Evolutionary conservation across 2,888 invertebrate species (phyloP), one percentile per base, ranked within the genome.

Genomic region (Microctonus aethiopoides): DNA sequence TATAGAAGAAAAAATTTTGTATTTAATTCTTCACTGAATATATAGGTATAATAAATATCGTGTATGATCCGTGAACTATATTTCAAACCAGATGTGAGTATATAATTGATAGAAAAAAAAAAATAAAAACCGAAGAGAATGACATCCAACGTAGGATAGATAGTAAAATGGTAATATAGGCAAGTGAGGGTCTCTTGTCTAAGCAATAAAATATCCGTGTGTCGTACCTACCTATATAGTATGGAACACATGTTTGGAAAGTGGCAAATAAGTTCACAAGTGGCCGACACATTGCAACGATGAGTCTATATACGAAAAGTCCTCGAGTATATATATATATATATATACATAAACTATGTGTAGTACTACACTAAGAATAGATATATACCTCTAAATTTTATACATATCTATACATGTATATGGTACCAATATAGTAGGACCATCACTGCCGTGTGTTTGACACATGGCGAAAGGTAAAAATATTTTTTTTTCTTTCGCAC

Each of bases 381-480:
- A 46, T 46, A 1, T 16, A 9, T 52, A 64, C 57, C 39, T 62
- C 24, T 34, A 57, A 22, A 34, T 26, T 10, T 62, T n/a, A 29
- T 29, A 29, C 29, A 3, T 29, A 5, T 7, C 4, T 29, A 7
- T 29, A 7, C 7, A 51, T 59, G 52, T 68, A 68, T 34, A 62
- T 24, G 22, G 36, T 62, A 16, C 34, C 63, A 20, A 63, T 34
- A 62, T 24, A 32, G 51, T 56, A 29, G 56, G 63, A 32, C 11
- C 22, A 29, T 32, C 51, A 29, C 13, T 46, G 41, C 74, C 79
- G 80, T 75, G 71, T 82, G 81, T 78, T 78, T 74, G 76, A 80
- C 82, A 82, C 78, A 81, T 80, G 82, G 79, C 76, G 72, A 64
- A 46, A 46, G 52, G 20, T 34, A 2, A 24, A 11, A 26, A 65